A percentile compares a stretch with the other conserved stretches of the same genome.
phyloP scores from a whole-genome alignment of 92 coral and sea anemone species.

The Porites rus region DNA sequence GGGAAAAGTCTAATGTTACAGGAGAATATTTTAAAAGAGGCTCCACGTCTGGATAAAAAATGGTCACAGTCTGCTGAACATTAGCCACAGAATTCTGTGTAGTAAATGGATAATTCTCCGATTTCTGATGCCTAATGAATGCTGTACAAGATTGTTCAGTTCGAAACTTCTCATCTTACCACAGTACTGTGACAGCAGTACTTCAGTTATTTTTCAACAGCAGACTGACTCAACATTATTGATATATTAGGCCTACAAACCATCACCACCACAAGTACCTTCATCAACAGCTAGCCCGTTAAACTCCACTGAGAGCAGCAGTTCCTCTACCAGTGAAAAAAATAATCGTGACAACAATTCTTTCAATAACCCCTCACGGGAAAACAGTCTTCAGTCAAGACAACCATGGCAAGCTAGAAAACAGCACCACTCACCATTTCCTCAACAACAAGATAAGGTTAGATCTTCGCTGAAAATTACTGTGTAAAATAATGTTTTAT shows the following conservation, averaged over 20 bases:
- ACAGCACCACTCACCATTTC: slow-evolving; percentile 15
- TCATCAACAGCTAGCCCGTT: slow-evolving; percentile 39
- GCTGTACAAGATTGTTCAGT: no score
- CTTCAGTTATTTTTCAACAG: not conserved
- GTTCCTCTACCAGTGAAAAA: slow-evolving; percentile 20
- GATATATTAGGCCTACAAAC: slow-evolving; percentile 28
- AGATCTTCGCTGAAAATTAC: not conserved
- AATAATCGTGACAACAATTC: slow-evolving; percentile 7
- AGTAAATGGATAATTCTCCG: no score
- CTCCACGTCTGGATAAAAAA: no score
- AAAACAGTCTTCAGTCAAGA: slow-evolving; percentile 16
- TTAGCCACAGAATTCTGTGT: no score
- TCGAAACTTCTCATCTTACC: no score
- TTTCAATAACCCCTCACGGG: not conserved
- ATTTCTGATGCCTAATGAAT: no score
- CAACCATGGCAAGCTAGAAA: slow-evolving; percentile 44
- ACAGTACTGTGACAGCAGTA: no score
- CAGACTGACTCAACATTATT: not conserved
- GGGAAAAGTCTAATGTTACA: no score
- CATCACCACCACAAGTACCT: slow-evolving; percentile 50
- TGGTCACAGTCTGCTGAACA: no score
- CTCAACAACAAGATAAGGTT: slow-evolving; percentile 40
- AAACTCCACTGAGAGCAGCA: slow-evolving; percentile 22
- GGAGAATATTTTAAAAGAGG: no score
- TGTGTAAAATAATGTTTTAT: not conserved